Conservation (phyloP, 1,140 invertebrate genomes). For the Platorchestia sp. region DNA sequence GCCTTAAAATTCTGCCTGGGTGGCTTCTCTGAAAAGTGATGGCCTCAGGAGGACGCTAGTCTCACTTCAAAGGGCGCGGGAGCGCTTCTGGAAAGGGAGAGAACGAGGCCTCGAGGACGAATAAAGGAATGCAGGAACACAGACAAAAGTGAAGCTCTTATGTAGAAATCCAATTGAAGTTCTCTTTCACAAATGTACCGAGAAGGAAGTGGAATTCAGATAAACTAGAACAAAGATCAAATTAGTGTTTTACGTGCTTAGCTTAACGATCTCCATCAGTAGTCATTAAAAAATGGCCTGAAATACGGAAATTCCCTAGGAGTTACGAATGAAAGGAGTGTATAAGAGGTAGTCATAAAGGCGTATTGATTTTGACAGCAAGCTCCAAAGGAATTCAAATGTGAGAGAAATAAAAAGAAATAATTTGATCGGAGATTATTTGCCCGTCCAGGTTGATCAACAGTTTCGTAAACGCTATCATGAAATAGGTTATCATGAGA, state of each 20-base stretch:
- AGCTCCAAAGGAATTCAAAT: too few species aligned
- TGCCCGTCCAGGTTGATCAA: too few species aligned
- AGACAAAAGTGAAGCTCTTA: not conserved
- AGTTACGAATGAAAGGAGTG: too few species aligned
- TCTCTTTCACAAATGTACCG: not conserved
- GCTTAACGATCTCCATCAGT: not conserved
- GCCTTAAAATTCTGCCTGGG: conserved; percentile 36
- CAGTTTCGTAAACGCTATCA: too few species aligned
- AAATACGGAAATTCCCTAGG: too few species aligned
- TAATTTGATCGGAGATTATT: too few species aligned
- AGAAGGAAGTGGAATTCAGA: not conserved
- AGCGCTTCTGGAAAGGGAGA: not conserved
- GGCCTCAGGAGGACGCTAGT: not conserved
- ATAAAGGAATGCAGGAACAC: not conserved
- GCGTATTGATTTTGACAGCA: too few species aligned
- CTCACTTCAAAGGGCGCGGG: conserved; percentile 14
- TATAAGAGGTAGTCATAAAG: too few species aligned
- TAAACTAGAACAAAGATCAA: not conserved
- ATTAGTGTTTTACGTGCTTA: not conserved
- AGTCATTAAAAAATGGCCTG: too few species aligned
- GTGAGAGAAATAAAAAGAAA: too few species aligned
- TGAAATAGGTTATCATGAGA: too few species aligned
- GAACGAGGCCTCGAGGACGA: not conserved
- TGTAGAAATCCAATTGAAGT: not conserved
- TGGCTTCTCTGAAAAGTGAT: conserved; percentile 20